Base-by-base conservation (phyloP, 1,140 invertebrate genomes). In the Diorhabda sublineata region DNA sequence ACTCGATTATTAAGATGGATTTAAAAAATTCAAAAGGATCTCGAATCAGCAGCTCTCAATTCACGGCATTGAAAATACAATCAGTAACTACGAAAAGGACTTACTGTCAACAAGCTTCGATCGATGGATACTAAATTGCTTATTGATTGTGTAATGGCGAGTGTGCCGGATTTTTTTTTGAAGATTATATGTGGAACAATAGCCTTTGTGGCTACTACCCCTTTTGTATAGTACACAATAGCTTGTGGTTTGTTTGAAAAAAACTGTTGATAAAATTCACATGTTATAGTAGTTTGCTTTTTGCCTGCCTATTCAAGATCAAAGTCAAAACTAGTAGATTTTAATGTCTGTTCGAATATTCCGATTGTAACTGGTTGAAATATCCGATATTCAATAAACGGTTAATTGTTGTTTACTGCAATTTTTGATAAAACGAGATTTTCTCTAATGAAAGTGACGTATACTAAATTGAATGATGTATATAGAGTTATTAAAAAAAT, bases 51-150 rank as follows among this genome's bases (percentile, higher is more conserved):
- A 52, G 47, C 47, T 52, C n/a, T 6, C n/a, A 52, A 52, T 52
- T 52, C 47, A 52, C 47, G 47, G 6, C 47, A 52, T 52, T 6
- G n/a, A 52, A 52, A 52, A 52, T 52, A 52, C 47, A 52, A 52
- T 52, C 47, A n/a, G 47, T 52, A 52, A n/a, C 47, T n/a, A n/a
- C 47, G 47, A 52, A n/a, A 52, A 52, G n/a, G 47, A 52, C 6
- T n/a, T n/a, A 52, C 47, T 52, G 47, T 52, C 47, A 52, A 8
- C 47, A n/a, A 52, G 47, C 3, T 52, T 52, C 47, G 6, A n/a
- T n/a, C 47, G 47, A 52, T 52, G 47, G n/a, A 52, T 52, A 52
- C 47, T 52, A 52, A 26, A 52, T 52, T 52, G 47, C 47, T n/a
- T 52, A 52, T 52, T n/a, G 47, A 52, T 52, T 52, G 47, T 6